phyloP scores from a whole-genome alignment of 2,113 vertebrate genomes.

The Chamaetylas fuelleborni region DNA sequence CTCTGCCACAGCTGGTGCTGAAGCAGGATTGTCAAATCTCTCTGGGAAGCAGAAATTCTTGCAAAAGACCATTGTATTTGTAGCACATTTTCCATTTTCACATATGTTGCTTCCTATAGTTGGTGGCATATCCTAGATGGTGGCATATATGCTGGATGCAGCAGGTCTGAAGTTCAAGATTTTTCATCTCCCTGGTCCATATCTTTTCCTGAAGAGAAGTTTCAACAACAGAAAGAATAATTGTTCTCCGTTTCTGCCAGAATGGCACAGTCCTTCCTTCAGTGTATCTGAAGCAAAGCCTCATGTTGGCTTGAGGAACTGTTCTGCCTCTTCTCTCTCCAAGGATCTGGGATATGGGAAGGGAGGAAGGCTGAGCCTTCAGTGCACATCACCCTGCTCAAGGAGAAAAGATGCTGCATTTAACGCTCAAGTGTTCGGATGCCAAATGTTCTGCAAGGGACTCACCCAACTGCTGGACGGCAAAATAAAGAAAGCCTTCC shows the following conservation, averaged over 20 bases:
- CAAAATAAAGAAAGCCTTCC: not conserved
- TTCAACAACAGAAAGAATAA: conserved; percentile 20
- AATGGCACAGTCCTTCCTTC: not conserved
- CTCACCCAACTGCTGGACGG: not conserved
- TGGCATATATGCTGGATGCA: not conserved
- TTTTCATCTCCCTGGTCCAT: not conserved
- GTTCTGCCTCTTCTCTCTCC: not conserved
- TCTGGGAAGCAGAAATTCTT: not conserved
- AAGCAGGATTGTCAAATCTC: not conserved
- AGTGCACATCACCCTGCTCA: not conserved
- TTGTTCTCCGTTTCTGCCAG: not conserved
- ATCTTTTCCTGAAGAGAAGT: not conserved
- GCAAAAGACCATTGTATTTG: not conserved
- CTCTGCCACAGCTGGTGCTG: not conserved
- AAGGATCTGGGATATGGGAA: not conserved
- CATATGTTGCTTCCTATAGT: not conserved
- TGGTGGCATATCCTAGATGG: not conserved
- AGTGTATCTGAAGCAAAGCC: not conserved
- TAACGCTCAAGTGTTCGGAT: not conserved
- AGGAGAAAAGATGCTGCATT: not conserved
- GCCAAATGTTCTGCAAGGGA: not conserved
- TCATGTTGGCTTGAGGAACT: not conserved
- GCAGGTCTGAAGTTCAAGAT: not conserved
- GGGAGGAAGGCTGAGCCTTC: not conserved
- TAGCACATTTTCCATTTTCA: not conserved